Percentiles rank a stretch among this genome's conserved stretches.
These are phyloP conservation scores for Phrixothrix hirtus DNA, from an alignment of 2,888 invertebrate genomes.

Conservation along the genomic window DNA sequence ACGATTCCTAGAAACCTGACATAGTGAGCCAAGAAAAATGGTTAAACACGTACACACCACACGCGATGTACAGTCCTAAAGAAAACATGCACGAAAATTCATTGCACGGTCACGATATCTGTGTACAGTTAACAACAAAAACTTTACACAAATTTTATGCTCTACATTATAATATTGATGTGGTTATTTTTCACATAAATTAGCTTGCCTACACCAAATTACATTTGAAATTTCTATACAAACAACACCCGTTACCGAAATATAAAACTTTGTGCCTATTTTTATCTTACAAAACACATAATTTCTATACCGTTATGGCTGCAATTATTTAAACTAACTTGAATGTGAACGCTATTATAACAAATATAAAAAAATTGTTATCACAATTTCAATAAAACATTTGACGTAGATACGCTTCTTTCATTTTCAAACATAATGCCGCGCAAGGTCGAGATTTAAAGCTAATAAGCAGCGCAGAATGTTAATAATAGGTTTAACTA, in stretches of 20 bases:
- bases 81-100: constrained; percentile 49
- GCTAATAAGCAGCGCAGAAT: constrained; percentile 16
- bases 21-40: constrained; percentile 56
- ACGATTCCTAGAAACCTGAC: constrained; percentile 56
- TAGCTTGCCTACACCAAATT: no score
- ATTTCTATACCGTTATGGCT: no score
- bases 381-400: no score
- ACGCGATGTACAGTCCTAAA: constrained; percentile 54
- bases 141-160: constrained; percentile 17
- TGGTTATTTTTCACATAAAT: no score
- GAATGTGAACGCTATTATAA: no score
- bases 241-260: no score
- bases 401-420: constrained; percentile 19
- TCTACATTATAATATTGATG: no score
- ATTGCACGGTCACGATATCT: constrained; percentile 51
- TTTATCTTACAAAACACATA: no score
- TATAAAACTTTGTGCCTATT: no score
- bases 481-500: constrained; percentile 23
- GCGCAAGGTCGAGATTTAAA: constrained; percentile 15
- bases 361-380: no score
- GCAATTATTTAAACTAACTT: no score
- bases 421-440: constrained; percentile 15
- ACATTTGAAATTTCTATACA: no score
- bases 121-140: constrained; percentile 24
- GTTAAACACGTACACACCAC: constrained; percentile 53